These are phyloP conservation scores for Danio tinwini DNA, from an alignment of 2,797 vertebrate species.

Conservation along the genomic window DNA sequence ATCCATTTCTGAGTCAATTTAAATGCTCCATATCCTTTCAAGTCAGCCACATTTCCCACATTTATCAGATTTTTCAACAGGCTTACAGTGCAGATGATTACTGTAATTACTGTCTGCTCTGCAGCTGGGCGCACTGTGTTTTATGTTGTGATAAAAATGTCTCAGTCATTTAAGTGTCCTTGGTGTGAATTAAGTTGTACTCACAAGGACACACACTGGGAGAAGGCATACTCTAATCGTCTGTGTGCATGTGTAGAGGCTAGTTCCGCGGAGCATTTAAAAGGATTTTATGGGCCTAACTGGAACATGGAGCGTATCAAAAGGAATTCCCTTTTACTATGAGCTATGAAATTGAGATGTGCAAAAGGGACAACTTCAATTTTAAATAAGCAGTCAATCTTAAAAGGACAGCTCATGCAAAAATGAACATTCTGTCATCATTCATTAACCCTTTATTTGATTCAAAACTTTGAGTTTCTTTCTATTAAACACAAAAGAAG, in stretches of 20 bases:
- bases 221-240: slow-evolving; percentile 6
- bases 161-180: slow-evolving; percentile 37
- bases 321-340: slow-evolving; percentile 4
- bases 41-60: slow-evolving; percentile 40
- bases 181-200: slow-evolving; percentile 30
- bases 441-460: no score
- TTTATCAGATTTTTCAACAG: slow-evolving; percentile 41
- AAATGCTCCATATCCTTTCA: slow-evolving; percentile 38
- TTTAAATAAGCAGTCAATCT: not conserved
- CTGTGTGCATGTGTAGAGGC: not conserved
- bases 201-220: slow-evolving; percentile 18
- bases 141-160: slow-evolving; percentile 44
- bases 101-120: slow-evolving; percentile 45
- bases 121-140: not conserved
- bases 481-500: no score
- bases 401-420: not conserved
- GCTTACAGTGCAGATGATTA: slow-evolving; percentile 39
- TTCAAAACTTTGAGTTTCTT: no score
- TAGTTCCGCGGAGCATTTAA: not conserved
- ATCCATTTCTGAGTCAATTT: slow-evolving; percentile 49
- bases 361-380: not conserved
- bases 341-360: not conserved
- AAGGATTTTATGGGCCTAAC: slow-evolving; percentile 2
- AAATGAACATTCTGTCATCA: no score
- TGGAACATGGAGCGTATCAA: not conserved